phyloP scores from a whole-genome alignment of 2,888 invertebrate genomes.

The Lasiommata megera region DNA sequence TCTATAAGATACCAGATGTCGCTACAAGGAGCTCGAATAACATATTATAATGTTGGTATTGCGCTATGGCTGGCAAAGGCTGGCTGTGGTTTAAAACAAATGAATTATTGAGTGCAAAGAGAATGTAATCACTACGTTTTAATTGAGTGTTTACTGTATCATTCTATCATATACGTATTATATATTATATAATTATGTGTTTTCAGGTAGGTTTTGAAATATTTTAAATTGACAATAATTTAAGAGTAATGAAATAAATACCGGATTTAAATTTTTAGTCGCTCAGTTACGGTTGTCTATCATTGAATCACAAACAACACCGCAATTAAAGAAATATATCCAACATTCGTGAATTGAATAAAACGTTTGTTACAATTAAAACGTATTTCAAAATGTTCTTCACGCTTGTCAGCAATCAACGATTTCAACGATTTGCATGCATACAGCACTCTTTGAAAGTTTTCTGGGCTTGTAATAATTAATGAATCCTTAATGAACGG shows the following conservation, averaged over 20 bases:
- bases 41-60: too few species aligned
- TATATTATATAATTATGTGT: too few species aligned
- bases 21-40: neutral
- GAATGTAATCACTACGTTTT: too few species aligned
- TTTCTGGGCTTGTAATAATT: conserved; percentile 5
- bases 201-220: neutral
- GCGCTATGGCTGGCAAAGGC: too few species aligned
- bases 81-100: too few species aligned
- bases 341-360: neutral
- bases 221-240: too few species aligned
- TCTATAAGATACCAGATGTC: conserved; percentile 1
- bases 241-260: neutral
- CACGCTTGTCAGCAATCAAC: conserved; percentile 35
- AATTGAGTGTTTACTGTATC: too few species aligned
- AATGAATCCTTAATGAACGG: conserved; percentile 7
- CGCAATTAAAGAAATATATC: conserved; percentile 8
- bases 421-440: conserved; percentile 32
- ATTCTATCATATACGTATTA: too few species aligned
- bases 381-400: conserved; percentile 21
- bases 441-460: conserved; percentile 14
- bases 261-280: neutral
- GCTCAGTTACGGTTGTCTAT: conserved; percentile 44
- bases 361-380: conserved; percentile 28
- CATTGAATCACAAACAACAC: conserved; percentile 12
- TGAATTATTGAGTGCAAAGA: too few species aligned